A percentile compares a stretch with the other conserved stretches of the same genome.
phyloP scores from a whole-genome alignment of 2,113 vertebrate genomes.

The Callipepla californica region DNA sequence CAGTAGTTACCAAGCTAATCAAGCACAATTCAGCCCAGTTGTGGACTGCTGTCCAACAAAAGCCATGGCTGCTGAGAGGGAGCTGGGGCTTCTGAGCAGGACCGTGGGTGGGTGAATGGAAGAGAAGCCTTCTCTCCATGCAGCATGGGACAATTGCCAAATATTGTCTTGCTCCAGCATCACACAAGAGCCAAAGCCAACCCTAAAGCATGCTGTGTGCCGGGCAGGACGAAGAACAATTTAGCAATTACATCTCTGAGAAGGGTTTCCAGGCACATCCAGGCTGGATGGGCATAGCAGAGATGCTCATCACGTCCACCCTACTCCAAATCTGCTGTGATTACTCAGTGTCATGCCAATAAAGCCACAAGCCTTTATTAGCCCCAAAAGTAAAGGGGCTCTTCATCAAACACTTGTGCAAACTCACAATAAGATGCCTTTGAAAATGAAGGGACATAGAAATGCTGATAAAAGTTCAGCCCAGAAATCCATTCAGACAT shows the following conservation, averaged over 20 bases:
- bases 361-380: neutral
- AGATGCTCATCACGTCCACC: neutral
- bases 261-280: neutral
- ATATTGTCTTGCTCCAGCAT: neutral
- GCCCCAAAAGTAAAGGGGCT: neutral
- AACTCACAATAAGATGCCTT: neutral
- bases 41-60: neutral
- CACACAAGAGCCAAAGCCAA: neutral
- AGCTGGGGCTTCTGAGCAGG: neutral
- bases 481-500: rapidly evolving
- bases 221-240: neutral
- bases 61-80: neutral
- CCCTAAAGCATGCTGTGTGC: neutral
- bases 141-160: neutral
- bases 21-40: neutral
- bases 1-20: conserved; percentile 41
- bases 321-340: neutral
- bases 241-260: neutral
- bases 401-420: neutral
- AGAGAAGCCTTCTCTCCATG: neutral
- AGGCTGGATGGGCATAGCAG: neutral
- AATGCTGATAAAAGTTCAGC: neutral
- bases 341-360: rapidly evolving
- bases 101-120: neutral
- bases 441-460: neutral